These are phyloP conservation scores for Odobenus rosmarus DNA, from an alignment of 2,113 vertebrate genomes.

Conservation along the genomic window DNA sequence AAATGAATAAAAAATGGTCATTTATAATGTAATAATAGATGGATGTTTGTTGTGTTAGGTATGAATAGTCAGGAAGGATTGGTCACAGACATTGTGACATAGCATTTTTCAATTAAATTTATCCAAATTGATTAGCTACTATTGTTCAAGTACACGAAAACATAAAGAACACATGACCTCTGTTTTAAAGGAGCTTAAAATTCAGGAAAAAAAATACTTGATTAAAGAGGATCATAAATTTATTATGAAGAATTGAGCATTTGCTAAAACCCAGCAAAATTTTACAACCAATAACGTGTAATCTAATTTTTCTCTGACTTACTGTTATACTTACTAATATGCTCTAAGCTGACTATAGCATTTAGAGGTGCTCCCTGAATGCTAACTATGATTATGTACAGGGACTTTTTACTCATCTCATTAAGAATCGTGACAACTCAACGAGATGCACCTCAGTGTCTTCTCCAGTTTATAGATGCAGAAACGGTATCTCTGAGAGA, in stretches of 20 bases:
- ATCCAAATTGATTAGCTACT: background rate
- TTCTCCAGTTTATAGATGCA: background rate
- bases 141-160: background rate
- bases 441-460: background rate
- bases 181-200: background rate
- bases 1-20: background rate
- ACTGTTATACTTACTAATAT: background rate
- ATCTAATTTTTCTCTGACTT: background rate
- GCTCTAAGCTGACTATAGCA: background rate
- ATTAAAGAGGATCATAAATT: background rate
- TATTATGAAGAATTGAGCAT: background rate
- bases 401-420: background rate
- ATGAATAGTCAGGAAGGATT: background rate
- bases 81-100: background rate
- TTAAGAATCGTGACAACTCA: background rate
- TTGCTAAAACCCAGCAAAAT: background rate
- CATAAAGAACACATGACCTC: background rate
- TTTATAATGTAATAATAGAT: background rate
- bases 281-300: background rate
- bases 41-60: background rate
- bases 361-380: background rate
- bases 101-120: constrained; percentile 2
- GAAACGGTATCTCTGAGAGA: background rate
- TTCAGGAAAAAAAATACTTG: background rate
- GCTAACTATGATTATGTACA: background rate